phyloP scores from a whole-genome alignment of 2,113 vertebrate genomes.

The Crocuta crocuta region DNA sequence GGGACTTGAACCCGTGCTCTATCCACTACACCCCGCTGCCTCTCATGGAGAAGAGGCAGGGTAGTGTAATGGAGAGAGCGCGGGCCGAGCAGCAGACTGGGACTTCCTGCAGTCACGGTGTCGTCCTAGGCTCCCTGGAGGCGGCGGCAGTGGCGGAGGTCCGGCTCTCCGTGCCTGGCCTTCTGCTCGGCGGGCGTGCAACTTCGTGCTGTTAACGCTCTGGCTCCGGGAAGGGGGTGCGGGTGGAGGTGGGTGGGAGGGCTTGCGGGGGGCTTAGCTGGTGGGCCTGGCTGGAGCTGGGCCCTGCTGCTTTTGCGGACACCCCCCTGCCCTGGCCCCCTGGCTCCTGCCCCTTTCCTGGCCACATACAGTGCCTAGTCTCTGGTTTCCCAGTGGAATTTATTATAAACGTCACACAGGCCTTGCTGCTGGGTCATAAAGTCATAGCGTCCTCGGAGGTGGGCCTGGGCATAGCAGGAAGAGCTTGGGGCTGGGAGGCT shows the following conservation, averaged over 20 bases:
- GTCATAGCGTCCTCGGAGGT: neutral
- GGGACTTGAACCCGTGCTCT: slow-evolving; percentile 72
- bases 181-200: neutral
- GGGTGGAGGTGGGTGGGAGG: too few relatives aligned
- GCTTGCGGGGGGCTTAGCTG: neutral
- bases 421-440: neutral
- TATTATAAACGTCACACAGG: neutral
- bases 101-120: slow-evolving; percentile 27
- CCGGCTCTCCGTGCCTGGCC: neutral
- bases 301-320: neutral
- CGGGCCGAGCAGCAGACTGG: slow-evolving; percentile 10
- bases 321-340: rapidly evolving
- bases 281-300: neutral
- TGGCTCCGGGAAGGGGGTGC: neutral
- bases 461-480: rapidly evolving
- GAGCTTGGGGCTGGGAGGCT: neutral
- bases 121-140: slow-evolving; percentile 12
- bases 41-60: slow-evolving; percentile 75
- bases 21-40: slow-evolving; percentile 70
- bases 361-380: rapidly evolving
- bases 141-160: neutral
- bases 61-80: slow-evolving; percentile 73
- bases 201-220: neutral
- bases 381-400: neutral
- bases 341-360: neutral